Conservation (phyloP, 2,797 vertebrate species). For the Calcarius lapponicus region DNA sequence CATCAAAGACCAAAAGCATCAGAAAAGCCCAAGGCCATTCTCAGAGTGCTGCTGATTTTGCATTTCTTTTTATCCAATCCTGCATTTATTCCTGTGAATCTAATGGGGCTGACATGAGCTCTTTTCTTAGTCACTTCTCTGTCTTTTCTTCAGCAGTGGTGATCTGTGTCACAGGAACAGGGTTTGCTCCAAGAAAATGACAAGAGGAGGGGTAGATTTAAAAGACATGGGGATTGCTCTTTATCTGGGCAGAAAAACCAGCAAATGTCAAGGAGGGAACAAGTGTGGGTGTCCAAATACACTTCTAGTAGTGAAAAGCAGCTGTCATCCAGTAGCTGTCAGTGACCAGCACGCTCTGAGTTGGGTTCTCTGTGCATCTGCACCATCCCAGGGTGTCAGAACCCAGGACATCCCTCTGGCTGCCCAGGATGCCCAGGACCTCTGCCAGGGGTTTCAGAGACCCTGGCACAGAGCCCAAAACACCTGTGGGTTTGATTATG, state of each 20-base stretch:
- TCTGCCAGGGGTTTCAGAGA: too few relatives aligned
- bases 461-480: too few relatives aligned
- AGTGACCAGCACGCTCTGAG: neutral
- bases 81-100: neutral
- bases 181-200: neutral
- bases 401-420: too few relatives aligned
- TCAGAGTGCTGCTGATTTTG: neutral
- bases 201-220: neutral
- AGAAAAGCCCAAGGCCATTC: neutral
- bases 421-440: too few relatives aligned
- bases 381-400: neutral
- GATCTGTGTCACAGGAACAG: neutral
- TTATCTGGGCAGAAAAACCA: slow-evolving; percentile 5
- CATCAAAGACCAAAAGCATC: neutral
- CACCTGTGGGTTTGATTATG: too few relatives aligned
- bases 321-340: neutral
- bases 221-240: neutral
- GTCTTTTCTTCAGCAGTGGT: neutral
- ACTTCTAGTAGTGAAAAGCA: neutral
- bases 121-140: neutral
- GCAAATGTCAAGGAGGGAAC: neutral
- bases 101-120: neutral
- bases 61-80: neutral
- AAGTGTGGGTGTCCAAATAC: neutral
- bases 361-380: neutral